A percentile compares a stretch with the other conserved stretches of the same genome.
phyloP scores from a whole-genome alignment of 1,140 invertebrate genomes.

The Brachionus sp. region DNA sequence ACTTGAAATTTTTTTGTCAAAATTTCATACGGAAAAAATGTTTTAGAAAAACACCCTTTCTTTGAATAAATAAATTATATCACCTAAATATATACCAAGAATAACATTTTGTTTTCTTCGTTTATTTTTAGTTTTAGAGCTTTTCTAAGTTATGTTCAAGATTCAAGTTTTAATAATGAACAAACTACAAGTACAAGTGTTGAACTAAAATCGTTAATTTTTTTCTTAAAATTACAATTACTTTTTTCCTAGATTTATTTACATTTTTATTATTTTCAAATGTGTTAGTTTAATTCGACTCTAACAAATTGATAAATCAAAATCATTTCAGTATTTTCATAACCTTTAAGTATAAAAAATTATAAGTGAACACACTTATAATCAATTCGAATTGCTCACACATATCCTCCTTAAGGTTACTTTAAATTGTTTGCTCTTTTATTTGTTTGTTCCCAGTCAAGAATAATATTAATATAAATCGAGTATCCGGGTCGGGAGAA shows the following conservation, averaged over 20 bases:
- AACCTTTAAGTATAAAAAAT: neutral
- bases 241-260: slow-evolving; percentile 1
- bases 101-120: neutral
- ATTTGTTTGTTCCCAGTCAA: neutral
- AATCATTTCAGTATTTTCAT: neutral
- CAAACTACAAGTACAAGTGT: slow-evolving; percentile 1
- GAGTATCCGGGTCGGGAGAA: neutral
- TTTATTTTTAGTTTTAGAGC: neutral
- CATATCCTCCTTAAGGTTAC: neutral
- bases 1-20: slow-evolving; percentile 22
- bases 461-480: neutral
- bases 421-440: neutral
- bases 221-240: neutral
- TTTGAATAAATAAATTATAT: slow-evolving; percentile 16
- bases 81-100: neutral
- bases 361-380: neutral
- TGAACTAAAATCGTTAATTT: neutral
- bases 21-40: slow-evolving; percentile 13
- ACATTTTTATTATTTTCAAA: neutral
- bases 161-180: neutral
- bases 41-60: neutral
- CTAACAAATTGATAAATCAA: neutral
- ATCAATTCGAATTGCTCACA: neutral
- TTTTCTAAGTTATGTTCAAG: neutral
- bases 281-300: neutral